A percentile compares a stretch with the other conserved stretches of the same genome.
Evolutionary conservation across 2,797 vertebrate species (phyloP).

Genomic region (Coranthus polyacanthus): DNA sequence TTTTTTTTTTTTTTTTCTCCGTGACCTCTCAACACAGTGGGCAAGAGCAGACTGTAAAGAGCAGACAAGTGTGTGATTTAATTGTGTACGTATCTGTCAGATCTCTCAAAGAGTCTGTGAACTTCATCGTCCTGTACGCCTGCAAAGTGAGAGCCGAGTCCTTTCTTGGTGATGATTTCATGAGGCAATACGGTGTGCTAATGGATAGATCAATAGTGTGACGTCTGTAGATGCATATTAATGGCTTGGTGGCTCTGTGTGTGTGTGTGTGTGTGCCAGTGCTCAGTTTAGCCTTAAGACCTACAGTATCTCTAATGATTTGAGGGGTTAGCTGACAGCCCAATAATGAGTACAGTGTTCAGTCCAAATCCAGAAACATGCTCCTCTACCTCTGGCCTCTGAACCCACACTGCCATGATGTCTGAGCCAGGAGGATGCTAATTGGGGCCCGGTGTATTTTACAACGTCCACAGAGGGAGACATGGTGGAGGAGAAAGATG

Average conservation of each 20-base stretch:
- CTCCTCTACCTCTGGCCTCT: conserved; percentile 63
- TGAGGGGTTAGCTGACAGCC: conserved; percentile 70
- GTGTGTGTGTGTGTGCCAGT: conserved; percentile 37
- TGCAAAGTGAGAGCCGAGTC: conserved; percentile 42
- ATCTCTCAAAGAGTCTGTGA: conserved; percentile 30
- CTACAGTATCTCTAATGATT: conserved; percentile 66
- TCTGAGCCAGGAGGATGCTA: conserved; percentile 55
- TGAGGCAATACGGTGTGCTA: conserved; percentile 52
- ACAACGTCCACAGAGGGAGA: conserved; percentile 29
- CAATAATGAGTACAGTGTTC: conserved; percentile 75
- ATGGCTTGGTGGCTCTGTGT: conserved; percentile 38
- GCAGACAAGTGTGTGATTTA: conserved; percentile 34
- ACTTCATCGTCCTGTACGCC: conserved; percentile 40
- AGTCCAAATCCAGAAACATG: conserved; percentile 65
- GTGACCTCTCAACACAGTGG: conserved; percentile 20
- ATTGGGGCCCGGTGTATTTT: conserved; percentile 69
- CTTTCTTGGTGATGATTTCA: conserved; percentile 53
- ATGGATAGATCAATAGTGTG: conserved; percentile 69
- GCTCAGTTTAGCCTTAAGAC: conserved; percentile 41
- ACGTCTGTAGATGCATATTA: conserved; percentile 70
- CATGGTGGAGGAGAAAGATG: conserved; percentile 22
- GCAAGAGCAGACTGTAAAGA: conserved; percentile 7
- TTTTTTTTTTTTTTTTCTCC: conserved; percentile 5
- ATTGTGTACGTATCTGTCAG: conserved; percentile 33
- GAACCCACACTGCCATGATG: conserved; percentile 54